Percentiles rank a stretch among this genome's conserved stretches.
phyloP scores from a whole-genome alignment of 2,888 invertebrate species.

The Cremastinae sp. region DNA sequence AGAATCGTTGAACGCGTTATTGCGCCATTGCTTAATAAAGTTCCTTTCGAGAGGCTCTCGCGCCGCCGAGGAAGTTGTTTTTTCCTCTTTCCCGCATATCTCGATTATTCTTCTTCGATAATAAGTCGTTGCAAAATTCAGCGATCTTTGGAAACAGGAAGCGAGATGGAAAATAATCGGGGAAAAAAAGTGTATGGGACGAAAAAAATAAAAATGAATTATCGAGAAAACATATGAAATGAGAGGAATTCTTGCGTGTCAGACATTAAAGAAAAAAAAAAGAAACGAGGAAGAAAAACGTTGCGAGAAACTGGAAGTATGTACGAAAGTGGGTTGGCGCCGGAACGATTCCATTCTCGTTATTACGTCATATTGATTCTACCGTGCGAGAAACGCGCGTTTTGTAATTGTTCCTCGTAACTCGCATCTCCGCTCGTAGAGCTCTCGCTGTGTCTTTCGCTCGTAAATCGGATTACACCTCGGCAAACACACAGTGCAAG shows the following conservation, averaged over 20 bases:
- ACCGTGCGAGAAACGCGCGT: constrained; percentile 42
- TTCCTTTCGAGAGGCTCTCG: not conserved
- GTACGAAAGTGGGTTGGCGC: constrained; percentile 62
- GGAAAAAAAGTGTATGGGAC: too few relatives aligned
- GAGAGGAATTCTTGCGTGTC: constrained; percentile 31
- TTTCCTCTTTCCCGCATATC: constrained; percentile 5
- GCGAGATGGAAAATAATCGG: constrained; percentile 55
- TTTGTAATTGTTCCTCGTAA: constrained; percentile 51
- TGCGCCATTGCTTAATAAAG: constrained; percentile 22
- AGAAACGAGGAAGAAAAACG: constrained; percentile 35
- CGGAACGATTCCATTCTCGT: constrained; percentile 64
- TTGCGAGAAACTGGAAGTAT: constrained; percentile 66
- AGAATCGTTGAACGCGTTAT: constrained; percentile 11
- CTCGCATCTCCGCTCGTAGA: constrained; percentile 10
- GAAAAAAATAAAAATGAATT: constrained; percentile 30
- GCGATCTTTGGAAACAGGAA: constrained; percentile 61
- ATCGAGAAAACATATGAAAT: constrained; percentile 39
- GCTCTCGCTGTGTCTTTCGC: not conserved
- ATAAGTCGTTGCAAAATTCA: constrained; percentile 63
- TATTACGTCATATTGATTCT: constrained; percentile 62
- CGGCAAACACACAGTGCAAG: constrained; percentile 19
- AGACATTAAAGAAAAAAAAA: constrained; percentile 27
- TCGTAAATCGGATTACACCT: constrained; percentile 23
- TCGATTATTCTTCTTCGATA: constrained; percentile 7
- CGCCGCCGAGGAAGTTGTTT: not conserved